Evolutionary conservation across 2,797 vertebrate species (phyloP).

Genomic region (Novumbra hubbsi): DNA sequence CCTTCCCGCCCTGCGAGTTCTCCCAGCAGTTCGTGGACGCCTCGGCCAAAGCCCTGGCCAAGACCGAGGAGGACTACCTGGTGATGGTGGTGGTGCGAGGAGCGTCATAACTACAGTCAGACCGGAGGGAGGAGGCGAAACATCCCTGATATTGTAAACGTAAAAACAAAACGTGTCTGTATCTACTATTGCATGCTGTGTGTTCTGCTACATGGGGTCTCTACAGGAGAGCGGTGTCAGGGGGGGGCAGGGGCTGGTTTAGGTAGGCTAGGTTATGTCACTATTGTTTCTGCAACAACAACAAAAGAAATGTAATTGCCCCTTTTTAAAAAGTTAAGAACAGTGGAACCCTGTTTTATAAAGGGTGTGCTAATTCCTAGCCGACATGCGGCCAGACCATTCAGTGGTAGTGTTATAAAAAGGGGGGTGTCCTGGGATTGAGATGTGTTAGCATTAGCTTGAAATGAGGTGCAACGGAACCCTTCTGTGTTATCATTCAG

Average conservation of each 20-base stretch:
- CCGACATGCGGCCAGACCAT: conserved; percentile 26
- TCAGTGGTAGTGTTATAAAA: conserved; percentile 1
- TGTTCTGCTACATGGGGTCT: conserved; percentile 80
- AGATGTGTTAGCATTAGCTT: background rate
- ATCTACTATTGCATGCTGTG: conserved; percentile 80
- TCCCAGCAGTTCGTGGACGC: conserved; percentile 99
- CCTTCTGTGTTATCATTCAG: conserved; percentile 5
- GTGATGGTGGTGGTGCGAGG: conserved; percentile 99
- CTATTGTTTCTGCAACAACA: conserved; percentile 55
- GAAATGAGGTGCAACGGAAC: conserved; percentile 1
- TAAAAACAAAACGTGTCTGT: conserved; percentile 60
- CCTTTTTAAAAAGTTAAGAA: conserved; percentile 45
- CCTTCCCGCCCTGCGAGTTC: conserved; percentile 99
- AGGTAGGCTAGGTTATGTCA: conserved; percentile 49
- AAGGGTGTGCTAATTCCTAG: conserved; percentile 33
- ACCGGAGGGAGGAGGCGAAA: conserved; percentile 51
- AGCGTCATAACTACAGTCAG: conserved; percentile 85
- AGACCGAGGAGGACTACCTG: conserved; percentile 99
- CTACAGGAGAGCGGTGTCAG: conserved; percentile 77
- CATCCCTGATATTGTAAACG: conserved; percentile 51
- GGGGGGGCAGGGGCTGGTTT: background rate
- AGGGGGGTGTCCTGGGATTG: conserved; percentile 19
- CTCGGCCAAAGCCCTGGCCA: conserved; percentile 96
- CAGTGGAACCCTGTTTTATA: conserved; percentile 39
- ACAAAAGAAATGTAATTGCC: conserved; percentile 60